Percentiles rank a stretch among this genome's conserved stretches.
Evolutionary conservation across 2,113 vertebrate genomes (phyloP).

Genomic region (Ceyx cyanopectus): DNA sequence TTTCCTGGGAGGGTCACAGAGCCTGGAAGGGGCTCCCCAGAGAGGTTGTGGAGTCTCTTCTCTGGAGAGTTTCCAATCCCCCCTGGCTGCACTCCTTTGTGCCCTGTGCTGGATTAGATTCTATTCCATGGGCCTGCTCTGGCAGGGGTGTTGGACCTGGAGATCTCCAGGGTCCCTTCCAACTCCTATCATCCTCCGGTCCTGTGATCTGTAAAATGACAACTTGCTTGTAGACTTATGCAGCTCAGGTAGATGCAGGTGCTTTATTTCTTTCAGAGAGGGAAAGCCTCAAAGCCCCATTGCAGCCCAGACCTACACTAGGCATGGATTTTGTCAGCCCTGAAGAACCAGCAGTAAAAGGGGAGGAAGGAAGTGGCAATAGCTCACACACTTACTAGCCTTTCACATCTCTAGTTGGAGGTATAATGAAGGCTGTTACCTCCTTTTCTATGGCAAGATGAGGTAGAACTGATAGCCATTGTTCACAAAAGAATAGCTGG

Average conservation of each 20-base stretch:
- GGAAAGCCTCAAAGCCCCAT: rapidly evolving
- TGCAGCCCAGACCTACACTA: neutral
- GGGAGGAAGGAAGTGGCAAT: neutral
- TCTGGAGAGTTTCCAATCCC: no score
- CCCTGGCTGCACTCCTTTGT: no score
- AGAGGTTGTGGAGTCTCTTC: no score
- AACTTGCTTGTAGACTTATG: neutral
- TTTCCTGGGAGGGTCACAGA: no score
- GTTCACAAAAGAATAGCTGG: neutral
- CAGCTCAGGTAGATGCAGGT: neutral
- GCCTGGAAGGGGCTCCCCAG: no score
- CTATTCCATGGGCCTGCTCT: no score
- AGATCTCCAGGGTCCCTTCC: no score
- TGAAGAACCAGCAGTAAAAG: neutral
- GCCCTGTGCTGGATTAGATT: no score
- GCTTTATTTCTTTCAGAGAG: neutral
- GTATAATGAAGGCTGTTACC: neutral
- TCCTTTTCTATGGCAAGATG: neutral
- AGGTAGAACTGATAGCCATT: neutral
- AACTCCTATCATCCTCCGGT: no score
- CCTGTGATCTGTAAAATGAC: neutral
- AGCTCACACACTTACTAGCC: rapidly evolving
- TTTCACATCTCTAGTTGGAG: neutral
- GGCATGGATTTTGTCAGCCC: neutral
- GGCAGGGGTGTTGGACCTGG: no score